Evolutionary conservation across 1,140 invertebrate genomes (phyloP), one percentile per base, ranked within the genome.

Genomic region (Atta texana): DNA sequence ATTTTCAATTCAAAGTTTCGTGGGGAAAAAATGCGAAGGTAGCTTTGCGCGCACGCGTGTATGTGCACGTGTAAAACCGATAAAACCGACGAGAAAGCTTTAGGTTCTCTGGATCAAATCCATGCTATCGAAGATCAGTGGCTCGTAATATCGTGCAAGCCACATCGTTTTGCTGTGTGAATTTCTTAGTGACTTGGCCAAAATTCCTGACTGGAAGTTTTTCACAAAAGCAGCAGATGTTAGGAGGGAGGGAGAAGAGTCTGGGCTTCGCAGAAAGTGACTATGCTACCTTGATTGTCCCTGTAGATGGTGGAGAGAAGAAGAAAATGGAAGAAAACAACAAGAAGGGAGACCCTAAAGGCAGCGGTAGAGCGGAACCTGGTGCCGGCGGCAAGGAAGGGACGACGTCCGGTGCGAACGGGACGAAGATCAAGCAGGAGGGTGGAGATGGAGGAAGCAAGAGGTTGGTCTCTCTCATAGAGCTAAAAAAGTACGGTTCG

Each of bases 241-340:
- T 92, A 71, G 77, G 77, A 90, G 87, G 89, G 92, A 91, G 88
- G 87, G 89, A 91, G 89, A 91, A 92, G 89, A 92, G 77, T 87
- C 91, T 91, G 89, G 85, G 89, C 84, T 90, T 88, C 88, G 88
- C 91, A 95, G 92, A 94, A 93, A 95, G 92, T 93, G 91, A 92
- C 92, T 93, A 92, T 95, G 93, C 94, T 95, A 95, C 94, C 95
- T 95, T 95, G 94, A 95, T 95, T 95, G 95, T 95, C 94, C 93
- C 94, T 94, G 95, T 94, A 95, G 95, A 95, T 96, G 95, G 95
- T 89, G 95, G 94, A 88, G 94, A 92, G 86, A 95, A 93, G 93
- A 95, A 95, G 93, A 94, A 93, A 94, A 90, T 92, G 90, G 94
- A 94, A 94, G 94, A 94, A 80, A 93, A 88, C 93, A 92, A 88